Percentiles rank a stretch among this genome's conserved stretches.
Conservation (phyloP, 2,113 vertebrate genomes). For the Eclectus roratus region DNA sequence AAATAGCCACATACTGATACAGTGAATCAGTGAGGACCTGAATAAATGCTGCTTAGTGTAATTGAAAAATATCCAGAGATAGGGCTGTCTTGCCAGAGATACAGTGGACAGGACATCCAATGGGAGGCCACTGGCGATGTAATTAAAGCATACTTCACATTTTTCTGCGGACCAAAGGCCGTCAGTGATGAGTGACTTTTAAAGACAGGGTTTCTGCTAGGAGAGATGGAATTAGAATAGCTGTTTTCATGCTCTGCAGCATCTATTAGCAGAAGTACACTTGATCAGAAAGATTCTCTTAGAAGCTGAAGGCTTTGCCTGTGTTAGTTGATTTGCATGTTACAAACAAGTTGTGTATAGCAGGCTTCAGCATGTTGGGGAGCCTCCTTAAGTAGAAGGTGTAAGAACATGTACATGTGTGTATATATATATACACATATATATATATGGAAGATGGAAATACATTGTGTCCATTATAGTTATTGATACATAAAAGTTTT, state of each 20-base stretch:
- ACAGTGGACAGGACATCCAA: constrained; percentile 43
- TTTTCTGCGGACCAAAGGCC: constrained; percentile 48
- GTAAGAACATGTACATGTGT: neutral
- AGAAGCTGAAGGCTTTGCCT: constrained; percentile 31
- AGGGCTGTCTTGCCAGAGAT: constrained; percentile 59
- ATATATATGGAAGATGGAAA: neutral
- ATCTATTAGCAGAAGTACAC: constrained; percentile 32
- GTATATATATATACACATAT: neutral
- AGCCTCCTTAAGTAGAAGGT: neutral
- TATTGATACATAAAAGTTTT: neutral
- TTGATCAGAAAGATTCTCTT: constrained; percentile 6
- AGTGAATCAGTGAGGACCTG: constrained; percentile 34
- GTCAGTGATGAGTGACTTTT: constrained; percentile 54
- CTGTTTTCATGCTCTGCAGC: constrained; percentile 51
- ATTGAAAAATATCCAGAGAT: constrained; percentile 65
- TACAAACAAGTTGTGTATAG: neutral
- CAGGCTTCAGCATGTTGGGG: neutral
- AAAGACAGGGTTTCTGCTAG: constrained; percentile 38
- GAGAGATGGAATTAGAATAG: constrained; percentile 56
- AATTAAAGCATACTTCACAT: constrained; percentile 66
- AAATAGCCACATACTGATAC: neutral
- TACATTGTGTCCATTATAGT: neutral
- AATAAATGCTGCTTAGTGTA: constrained; percentile 35
- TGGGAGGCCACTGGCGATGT: constrained; percentile 52
- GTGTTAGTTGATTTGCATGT: neutral